phyloP scores from a whole-genome alignment of 2,113 vertebrate genomes.

The Sclerurus mexicanus region DNA sequence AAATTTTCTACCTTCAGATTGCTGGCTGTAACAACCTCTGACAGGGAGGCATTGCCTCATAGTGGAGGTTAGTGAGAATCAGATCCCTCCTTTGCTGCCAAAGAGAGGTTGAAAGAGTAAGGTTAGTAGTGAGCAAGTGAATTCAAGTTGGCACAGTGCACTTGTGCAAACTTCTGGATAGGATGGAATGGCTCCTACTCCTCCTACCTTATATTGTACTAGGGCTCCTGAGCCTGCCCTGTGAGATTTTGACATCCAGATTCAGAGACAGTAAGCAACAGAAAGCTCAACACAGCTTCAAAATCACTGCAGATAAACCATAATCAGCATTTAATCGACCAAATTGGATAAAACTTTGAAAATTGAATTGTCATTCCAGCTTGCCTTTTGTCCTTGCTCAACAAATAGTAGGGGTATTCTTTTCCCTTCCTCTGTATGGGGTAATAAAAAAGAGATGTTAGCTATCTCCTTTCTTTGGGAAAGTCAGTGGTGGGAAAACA shows the following conservation, averaged over 20 bases:
- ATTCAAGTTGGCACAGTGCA: rapidly evolving
- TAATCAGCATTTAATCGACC: neutral
- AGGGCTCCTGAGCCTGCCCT: neutral
- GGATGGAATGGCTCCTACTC: neutral
- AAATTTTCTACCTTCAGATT: neutral
- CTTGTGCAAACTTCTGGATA: neutral
- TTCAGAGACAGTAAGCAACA: neutral
- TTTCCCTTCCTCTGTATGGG: neutral
- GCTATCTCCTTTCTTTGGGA: neutral
- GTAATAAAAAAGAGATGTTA: neutral
- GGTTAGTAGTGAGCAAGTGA: neutral
- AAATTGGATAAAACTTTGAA: neutral
- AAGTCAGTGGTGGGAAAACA: neutral
- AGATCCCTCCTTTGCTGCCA: neutral
- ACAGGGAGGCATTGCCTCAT: neutral
- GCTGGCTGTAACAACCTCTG: neutral
- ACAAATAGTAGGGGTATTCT: neutral
- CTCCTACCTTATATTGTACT: neutral
- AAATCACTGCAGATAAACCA: neutral
- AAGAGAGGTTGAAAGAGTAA: neutral
- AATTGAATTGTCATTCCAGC: neutral
- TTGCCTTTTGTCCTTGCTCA: neutral
- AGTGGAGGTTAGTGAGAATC: neutral
- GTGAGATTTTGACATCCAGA: neutral
- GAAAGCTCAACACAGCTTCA: neutral